Evolutionary conservation across 2,113 vertebrate species (phyloP).

Genomic region (Seriola dumerili): DNA sequence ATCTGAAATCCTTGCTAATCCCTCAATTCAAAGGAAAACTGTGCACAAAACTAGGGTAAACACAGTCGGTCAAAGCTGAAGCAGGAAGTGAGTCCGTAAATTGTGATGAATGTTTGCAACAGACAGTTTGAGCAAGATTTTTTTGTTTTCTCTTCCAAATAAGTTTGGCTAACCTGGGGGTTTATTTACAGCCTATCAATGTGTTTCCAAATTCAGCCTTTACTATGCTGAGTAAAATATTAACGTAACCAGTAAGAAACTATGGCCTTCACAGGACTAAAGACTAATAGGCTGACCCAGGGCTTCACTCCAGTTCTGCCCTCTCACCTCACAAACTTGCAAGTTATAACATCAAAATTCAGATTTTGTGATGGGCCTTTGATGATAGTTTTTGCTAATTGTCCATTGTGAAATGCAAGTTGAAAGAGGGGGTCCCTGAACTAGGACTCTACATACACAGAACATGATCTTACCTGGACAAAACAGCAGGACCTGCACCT

Average conservation of each 20-base stretch:
- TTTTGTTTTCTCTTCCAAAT: background rate
- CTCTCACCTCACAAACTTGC: background rate
- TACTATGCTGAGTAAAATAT: background rate
- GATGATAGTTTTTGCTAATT: background rate
- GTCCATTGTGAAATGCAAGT: background rate
- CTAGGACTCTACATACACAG: background rate
- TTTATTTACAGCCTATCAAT: too few species aligned
- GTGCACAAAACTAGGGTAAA: background rate
- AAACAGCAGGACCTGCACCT: constrained; percentile 69
- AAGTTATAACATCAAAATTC: too few species aligned
- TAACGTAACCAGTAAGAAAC: too few species aligned
- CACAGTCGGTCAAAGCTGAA: background rate
- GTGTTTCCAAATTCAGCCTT: background rate
- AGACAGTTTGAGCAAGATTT: background rate
- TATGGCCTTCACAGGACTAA: background rate
- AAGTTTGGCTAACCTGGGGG: too few species aligned
- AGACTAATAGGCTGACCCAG: background rate
- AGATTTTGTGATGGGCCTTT: too few species aligned
- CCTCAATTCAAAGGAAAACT: background rate
- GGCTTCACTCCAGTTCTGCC: background rate
- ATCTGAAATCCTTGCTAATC: background rate
- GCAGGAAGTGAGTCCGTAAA: background rate
- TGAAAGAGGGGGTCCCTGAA: background rate
- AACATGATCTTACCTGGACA: constrained; percentile 84
- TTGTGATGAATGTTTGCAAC: background rate